These are phyloP conservation scores for Agelas oroides DNA, from an alignment of 37 sponge, comb jelly and placozoan species.

Conservation along the genomic window DNA sequence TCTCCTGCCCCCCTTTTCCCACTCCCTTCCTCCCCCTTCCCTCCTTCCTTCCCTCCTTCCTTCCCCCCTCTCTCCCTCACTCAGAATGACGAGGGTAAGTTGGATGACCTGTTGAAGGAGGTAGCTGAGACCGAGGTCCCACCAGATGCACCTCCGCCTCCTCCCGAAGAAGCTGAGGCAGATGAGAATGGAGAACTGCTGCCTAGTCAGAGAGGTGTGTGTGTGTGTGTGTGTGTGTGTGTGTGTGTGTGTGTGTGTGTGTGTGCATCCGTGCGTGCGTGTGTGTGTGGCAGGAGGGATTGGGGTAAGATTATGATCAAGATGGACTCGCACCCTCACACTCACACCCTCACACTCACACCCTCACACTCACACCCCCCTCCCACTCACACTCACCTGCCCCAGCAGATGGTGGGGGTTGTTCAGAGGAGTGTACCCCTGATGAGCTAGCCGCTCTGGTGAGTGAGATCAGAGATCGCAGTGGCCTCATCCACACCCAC, in stretches of 20 bases:
- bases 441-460: conserved; percentile 85
- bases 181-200: conserved; percentile 15
- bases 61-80: neutral
- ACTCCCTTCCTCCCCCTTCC: neutral
- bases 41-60: neutral
- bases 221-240: too few relatives aligned
- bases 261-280: too few relatives aligned
- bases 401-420: neutral
- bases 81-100: conserved; percentile 75
- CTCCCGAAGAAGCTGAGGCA: conserved; percentile 31
- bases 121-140: conserved; percentile 79
- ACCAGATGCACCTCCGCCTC: conserved; percentile 65
- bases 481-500: conserved; percentile 74
- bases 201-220: conserved; percentile 51
- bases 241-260: too few relatives aligned
- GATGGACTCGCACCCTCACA: neutral
- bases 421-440: conserved; percentile 59
- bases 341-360: conserved; percentile 3
- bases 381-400: neutral
- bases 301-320: too few relatives aligned
- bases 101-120: conserved; percentile 78
- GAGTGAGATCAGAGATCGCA: conserved; percentile 74
- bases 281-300: too few relatives aligned
- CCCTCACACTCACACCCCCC: neutral
- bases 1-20: neutral